A percentile compares a stretch with the other conserved stretches of the same genome.
Conservation (phyloP, 2,797 vertebrate species). For the Mus minutoides region DNA sequence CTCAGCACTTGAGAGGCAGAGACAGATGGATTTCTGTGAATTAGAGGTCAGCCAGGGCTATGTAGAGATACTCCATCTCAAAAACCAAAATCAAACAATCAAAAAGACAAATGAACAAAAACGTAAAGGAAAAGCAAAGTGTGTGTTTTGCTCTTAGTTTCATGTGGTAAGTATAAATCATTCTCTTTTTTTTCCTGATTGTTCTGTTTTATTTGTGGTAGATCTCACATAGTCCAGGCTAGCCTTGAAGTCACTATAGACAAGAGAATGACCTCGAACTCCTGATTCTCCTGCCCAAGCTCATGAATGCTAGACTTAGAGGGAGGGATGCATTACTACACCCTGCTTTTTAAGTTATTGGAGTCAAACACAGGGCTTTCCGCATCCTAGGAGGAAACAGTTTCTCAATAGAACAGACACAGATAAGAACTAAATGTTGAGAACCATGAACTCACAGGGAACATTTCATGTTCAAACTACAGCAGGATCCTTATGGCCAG, state of each 20-base stretch:
- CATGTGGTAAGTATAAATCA: not conserved
- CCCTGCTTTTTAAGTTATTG: not conserved
- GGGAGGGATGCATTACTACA: not conserved
- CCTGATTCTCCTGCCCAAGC: not conserved
- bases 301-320: not conserved
- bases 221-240: not conserved
- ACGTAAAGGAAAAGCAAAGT: not conserved
- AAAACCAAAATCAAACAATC: not conserved
- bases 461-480: not conserved
- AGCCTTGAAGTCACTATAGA: not conserved
- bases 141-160: not conserved
- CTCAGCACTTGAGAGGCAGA: not conserved
- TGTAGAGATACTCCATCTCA: not conserved
- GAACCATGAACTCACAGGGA: not conserved
- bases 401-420: not conserved
- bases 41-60: not conserved
- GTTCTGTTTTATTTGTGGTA: not conserved
- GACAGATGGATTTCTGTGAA: not conserved
- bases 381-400: not conserved
- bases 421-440: not conserved
- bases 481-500: not conserved
- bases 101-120: not conserved
- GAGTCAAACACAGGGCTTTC: not conserved
- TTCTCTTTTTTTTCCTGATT: not conserved
- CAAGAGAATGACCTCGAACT: not conserved